A percentile compares a stretch with the other conserved stretches of the same genome.
These are phyloP conservation scores for Parelbella ahira DNA, from an alignment of 2,888 invertebrate species.

Conservation along the genomic window DNA sequence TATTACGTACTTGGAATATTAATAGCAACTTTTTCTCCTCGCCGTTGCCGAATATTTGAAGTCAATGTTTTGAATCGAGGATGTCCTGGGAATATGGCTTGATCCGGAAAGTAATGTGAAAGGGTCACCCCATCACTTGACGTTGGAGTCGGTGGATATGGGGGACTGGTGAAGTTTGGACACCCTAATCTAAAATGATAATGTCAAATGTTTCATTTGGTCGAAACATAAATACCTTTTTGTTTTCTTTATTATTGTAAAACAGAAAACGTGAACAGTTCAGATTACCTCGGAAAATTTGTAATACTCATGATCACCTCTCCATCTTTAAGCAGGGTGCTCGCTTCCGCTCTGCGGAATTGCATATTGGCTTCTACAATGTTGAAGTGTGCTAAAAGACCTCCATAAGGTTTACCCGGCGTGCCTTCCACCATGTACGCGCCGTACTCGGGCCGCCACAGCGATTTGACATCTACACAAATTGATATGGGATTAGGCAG, in stretches of 20 bases:
- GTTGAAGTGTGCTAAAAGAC: conserved; percentile 97
- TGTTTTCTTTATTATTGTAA: too few species aligned
- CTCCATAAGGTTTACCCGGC: conserved; percentile 97
- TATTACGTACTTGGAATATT: conserved; percentile 91
- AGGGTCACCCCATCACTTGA: conserved; percentile 85
- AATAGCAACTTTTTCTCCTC: conserved; percentile 97
- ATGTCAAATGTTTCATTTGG: too few species aligned
- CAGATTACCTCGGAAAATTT: conserved; percentile 91
- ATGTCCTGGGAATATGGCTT: conserved; percentile 96
- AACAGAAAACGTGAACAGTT: too few species aligned
- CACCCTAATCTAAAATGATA: conserved; percentile 87
- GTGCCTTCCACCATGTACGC: conserved; percentile 99
- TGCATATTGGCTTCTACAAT: conserved; percentile 99
- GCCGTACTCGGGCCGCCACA: conserved; percentile 99
- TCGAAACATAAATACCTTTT: too few species aligned
- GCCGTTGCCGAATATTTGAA: conserved; percentile 92
- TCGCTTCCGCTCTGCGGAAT: conserved; percentile 91
- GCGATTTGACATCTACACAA: conserved; percentile 85
- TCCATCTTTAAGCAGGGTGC: conserved; percentile 86
- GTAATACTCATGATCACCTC: conserved; percentile 95
- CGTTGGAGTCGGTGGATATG: conserved; percentile 78
- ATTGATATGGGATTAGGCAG: too few species aligned
- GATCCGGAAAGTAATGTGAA: conserved; percentile 96
- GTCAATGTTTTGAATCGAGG: conserved; percentile 96
- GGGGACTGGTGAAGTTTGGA: conserved; percentile 92